Conservation (phyloP, 2,113 vertebrate species). For the Leptobrachium ailaonicum region DNA sequence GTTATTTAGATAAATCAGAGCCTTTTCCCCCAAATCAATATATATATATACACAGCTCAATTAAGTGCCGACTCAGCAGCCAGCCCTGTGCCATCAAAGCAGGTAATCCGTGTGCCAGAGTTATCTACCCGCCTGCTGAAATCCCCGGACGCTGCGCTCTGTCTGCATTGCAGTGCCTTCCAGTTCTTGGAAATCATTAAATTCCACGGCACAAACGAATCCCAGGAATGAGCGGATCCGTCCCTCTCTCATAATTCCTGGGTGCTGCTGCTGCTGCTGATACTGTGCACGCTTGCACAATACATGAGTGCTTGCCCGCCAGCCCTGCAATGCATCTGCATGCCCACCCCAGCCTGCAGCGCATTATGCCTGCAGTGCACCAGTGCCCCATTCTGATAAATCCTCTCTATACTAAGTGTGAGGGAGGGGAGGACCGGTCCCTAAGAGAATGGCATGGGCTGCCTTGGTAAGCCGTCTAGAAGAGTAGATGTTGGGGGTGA, state of each 20-base stretch:
- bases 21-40: too few relatives aligned
- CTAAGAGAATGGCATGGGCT: background rate
- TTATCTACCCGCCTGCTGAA: background rate
- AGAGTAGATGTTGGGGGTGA: background rate
- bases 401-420: constrained; percentile 18
- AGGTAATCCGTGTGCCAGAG: background rate
- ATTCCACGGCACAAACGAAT: background rate
- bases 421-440: background rate
- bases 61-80: background rate
- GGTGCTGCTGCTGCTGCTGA: too few relatives aligned
- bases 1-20: too few relatives aligned
- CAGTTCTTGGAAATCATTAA: background rate
- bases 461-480: background rate
- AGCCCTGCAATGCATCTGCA: constrained; percentile 27
- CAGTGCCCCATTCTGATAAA: constrained; percentile 26
- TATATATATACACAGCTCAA: background rate
- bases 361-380: constrained; percentile 48
- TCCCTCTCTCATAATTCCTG: background rate
- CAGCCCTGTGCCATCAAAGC: background rate
- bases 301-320: background rate
- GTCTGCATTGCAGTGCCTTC: constrained; percentile 26
- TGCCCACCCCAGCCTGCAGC: constrained; percentile 19
- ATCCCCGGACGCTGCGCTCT: background rate
- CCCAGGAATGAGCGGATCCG: background rate
- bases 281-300: background rate